Evolutionary conservation across 2,113 vertebrate species (phyloP).

Genomic region (Calypte anna): DNA sequence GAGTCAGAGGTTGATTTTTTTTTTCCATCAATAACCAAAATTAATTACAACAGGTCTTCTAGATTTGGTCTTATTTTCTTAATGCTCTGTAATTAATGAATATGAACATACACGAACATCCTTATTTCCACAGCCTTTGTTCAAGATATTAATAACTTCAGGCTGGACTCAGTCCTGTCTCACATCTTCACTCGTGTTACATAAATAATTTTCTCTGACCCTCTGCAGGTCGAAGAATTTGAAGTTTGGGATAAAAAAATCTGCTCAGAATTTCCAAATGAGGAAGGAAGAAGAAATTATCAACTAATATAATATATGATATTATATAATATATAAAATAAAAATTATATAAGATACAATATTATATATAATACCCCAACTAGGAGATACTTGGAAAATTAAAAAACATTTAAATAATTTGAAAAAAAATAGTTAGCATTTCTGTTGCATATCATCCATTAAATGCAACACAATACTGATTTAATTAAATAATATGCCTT

Average conservation of each 20-base stretch:
- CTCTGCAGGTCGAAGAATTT: background rate
- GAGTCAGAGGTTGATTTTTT: background rate
- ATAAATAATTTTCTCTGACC: background rate
- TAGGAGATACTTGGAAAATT: background rate
- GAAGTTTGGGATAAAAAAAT: background rate
- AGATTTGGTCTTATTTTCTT: conserved; percentile 20
- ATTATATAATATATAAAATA: too few species aligned
- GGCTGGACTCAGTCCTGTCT: background rate
- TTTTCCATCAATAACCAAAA: background rate
- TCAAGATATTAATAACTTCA: background rate
- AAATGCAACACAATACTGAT: background rate
- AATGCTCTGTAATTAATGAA: conserved; percentile 39
- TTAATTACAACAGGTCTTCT: conserved; percentile 13
- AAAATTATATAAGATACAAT: too few species aligned
- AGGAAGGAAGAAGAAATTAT: background rate
- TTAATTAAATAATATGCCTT: background rate
- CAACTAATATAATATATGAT: background rate
- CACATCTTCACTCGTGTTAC: background rate
- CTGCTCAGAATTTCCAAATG: background rate
- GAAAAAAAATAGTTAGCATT: background rate
- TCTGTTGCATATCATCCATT: background rate
- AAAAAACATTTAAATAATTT: background rate
- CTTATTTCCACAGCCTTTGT: conserved; percentile 21
- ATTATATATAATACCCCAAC: background rate
- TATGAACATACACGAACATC: background rate